Base-by-base conservation (phyloP, 2,888 invertebrate genomes). In the Nymphalis c-album region DNA sequence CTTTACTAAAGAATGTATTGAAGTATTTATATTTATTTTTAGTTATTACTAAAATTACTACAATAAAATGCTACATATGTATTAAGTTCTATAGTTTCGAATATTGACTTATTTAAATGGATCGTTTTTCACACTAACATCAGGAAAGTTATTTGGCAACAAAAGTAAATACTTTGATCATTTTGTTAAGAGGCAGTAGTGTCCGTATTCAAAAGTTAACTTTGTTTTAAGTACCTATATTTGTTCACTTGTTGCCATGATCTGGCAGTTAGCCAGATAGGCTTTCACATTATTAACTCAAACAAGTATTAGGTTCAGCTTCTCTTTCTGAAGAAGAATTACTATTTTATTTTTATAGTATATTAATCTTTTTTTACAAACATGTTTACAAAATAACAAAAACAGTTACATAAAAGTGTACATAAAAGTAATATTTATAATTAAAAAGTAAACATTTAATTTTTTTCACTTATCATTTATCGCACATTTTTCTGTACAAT, bases 221-320 rank as follows among this genome's bases (percentile, higher is more conserved):
- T 63, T 35, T 58, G 31, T 51, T 45, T 53, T 57, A 67, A 69
- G 35, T 18, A 57, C 13, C 18, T 40, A 55, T 66, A 40, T 67
- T 48, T 22, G 46, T 31, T 67, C 61, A 67, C 70, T 67, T 70
- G 70, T 70, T 70, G 70, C 70, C 67, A 59, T 40, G 45, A 48
- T 57, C 53, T 70, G 70, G 70, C 70, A 50, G 35, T 59, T 20
- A 46, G 67, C 70, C 70, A 70, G 61, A 60, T 22, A 35, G 22
- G 31, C 59, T 66, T 66, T 40, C 57, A 31, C 7, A 31, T 58
- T 60, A 46, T 60, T 66, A 63, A 66, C 45, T 57, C 50, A 22
- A 63, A 47, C 55, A 26, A 31, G 13, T 45, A 40, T 16, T 51
- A 18, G 26, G 5, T 31, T 31, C n/a, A 22, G 26, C 40, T 50